Base-by-base conservation (phyloP, 2,888 invertebrate species). In the Aleiodes alternator region DNA sequence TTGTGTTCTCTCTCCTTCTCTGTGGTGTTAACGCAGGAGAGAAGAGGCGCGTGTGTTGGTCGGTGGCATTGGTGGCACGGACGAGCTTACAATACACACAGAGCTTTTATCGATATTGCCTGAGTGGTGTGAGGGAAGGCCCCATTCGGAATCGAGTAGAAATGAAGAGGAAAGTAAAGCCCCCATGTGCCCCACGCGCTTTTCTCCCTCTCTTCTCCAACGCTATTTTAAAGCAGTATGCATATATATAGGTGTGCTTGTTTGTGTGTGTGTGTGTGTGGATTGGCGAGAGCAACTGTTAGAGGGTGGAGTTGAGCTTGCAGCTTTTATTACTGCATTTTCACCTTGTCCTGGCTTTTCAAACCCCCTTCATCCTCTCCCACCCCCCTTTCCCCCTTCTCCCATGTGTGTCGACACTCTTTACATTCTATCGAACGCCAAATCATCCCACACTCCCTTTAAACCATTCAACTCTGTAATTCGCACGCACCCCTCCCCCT, bases 311-410 rank as follows among this genome's bases (percentile, higher is more conserved):
- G 55, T 76, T 76, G 78, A 77, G 86, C 84, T 84, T 84, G 86
- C 83, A 85, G 87, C 86, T 88, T 89, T 88, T 88, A 89, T 88
- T 88, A 88, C 88, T 88, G 87, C 86, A 87, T 88, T 89, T 88
- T 88, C 89, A 88, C 88, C 87, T 88, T 87, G 87, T 88, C 87
- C 85, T 83, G 83, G 85, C 84, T 48, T 43, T 84, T 85, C 86
- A 84, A 84, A 85, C 84, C 83, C 85, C 84, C 84, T 79, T 82
- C 29, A 11, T 51, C 51, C 68, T 8, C 53, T 16, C 16, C 9
- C 4, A 6, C 43, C 7, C 34, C 34, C 34, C 2, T 2, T 2
- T 2, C 23, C 23, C 23, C 2, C 23, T 23, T 23, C 2, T 23
- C 23, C 23, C 23, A 3, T 9, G 64, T 64, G 48, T 64, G 64